Evolutionary conservation across 2,888 invertebrate species (phyloP).

Genomic region (Cryptosula pallasiana): DNA sequence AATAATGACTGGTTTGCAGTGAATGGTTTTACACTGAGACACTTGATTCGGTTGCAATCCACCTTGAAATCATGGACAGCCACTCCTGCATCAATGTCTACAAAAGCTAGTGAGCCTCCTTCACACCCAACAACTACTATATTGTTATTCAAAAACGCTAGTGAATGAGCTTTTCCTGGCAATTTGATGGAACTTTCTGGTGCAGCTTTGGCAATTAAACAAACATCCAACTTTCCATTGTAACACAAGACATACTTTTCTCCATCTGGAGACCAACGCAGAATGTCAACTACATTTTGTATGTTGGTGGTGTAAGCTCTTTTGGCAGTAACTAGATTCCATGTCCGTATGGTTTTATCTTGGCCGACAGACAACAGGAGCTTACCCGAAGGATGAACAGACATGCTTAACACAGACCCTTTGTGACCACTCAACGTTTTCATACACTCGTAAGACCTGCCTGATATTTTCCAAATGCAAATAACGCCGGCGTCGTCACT

Average conservation of each 20-base stretch:
- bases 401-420: conserved; percentile 63
- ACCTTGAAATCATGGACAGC: not conserved
- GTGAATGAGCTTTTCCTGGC: conserved; percentile 65
- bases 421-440: conserved; percentile 72
- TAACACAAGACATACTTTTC: conserved; percentile 70
- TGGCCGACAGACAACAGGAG: conserved; percentile 78
- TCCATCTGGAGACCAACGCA: conserved; percentile 71
- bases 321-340: conserved; percentile 89
- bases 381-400: conserved; percentile 84
- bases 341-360: conserved; percentile 75
- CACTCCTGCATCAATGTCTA: conserved; percentile 11
- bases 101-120: conserved; percentile 35
- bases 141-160: conserved; percentile 63
- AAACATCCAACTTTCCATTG: conserved; percentile 70
- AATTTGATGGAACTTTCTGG: conserved; percentile 65
- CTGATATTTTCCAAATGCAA: conserved; percentile 64
- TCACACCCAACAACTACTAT: conserved; percentile 67
- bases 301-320: conserved; percentile 85
- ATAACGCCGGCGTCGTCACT: conserved; percentile 80
- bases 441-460: conserved; percentile 79
- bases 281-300: conserved; percentile 58
- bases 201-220: conserved; percentile 73
- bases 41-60: conserved; percentile 19
- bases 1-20: not conserved
- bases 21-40: not conserved